Evolutionary conservation across 2,888 invertebrate species (phyloP).

Genomic region (Hydrotaea diabolus): DNA sequence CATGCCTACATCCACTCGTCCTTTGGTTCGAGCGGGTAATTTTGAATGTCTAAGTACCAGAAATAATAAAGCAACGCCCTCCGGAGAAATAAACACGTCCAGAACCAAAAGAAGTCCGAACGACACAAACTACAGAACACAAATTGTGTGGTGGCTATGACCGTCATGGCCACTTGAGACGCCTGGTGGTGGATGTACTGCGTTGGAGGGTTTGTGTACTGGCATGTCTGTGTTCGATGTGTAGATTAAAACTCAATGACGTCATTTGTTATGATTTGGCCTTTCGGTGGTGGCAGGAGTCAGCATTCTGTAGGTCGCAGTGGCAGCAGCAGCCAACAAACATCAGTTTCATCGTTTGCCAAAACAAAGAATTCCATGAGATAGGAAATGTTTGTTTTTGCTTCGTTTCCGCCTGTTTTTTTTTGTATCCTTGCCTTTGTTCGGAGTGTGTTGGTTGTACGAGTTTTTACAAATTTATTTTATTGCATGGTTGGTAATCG

Average conservation of each 20-base stretch:
- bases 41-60: neutral
- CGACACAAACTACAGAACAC: too few relatives aligned
- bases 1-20: too few relatives aligned
- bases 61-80: too few relatives aligned
- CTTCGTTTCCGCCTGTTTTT: neutral
- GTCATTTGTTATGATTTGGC: constrained; percentile 36
- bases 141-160: too few relatives aligned
- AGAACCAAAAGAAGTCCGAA: too few relatives aligned
- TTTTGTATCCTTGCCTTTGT: neutral
- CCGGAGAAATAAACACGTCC: too few relatives aligned
- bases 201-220: neutral
- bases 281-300: neutral
- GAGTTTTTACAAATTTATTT: constrained; percentile 27
- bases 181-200: neutral
- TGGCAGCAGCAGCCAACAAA: neutral
- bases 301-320: too few relatives aligned
- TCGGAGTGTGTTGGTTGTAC: neutral
- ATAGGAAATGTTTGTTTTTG: constrained; percentile 8
- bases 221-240: constrained; percentile 19
- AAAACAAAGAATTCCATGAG: constrained; percentile 6
- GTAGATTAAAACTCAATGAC: constrained; percentile 37
- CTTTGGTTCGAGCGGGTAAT: neutral
- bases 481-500: constrained; percentile 22
- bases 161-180: neutral
- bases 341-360: constrained; percentile 22